Base-by-base conservation (phyloP, 2,888 invertebrate genomes). In the Xanthorhoe designata region DNA sequence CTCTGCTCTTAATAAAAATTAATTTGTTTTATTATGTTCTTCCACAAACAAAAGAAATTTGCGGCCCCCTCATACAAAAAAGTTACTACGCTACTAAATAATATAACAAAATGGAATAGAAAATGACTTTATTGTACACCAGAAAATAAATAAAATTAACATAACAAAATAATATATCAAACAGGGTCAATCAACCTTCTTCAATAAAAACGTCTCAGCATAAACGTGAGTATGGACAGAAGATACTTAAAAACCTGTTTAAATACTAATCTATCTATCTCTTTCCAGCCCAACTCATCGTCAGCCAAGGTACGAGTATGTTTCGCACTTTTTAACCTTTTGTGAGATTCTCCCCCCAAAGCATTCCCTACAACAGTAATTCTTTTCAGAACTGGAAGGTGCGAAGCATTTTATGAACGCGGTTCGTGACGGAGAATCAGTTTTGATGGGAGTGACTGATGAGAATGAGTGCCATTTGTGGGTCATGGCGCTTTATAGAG, bases 401-500 rank as follows among this genome's bases (percentile, higher is more conserved):
- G 98, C 96, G 35, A 96, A 98, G 83, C 98, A 96, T 93, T 99
- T 99, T 94, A 99, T 99, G 95, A 99, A 99, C 89, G 99, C 99
- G 47, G 99, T 99, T 17, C 97, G 98, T 75, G 99, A 99, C 90
- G 99, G 99, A 61, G 99, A 99, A 87, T 99, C 98, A 77, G 97
- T 99, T 67, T 95, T 98, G 67, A 98, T 97, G 94, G 99, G 99
- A 6, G 98, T 98, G 78, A 98, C 98, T 76, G 99, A 99, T 87
- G 99, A 99, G 92, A 98, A 98, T 83, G 99, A 99, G 87, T 97
- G 99, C 80, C 99, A 99, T 85, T 93, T 99, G 72, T 99, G 99
- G 99, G 99, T 99, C 38, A 99, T 99, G 97, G 99, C 99, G 1
- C 95, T 99, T 94, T 99, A 99, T 89, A 95, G 99, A 77, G 99